Base-by-base conservation (phyloP, 2,888 invertebrate genomes). In the Melikaiella ostensackeni region DNA sequence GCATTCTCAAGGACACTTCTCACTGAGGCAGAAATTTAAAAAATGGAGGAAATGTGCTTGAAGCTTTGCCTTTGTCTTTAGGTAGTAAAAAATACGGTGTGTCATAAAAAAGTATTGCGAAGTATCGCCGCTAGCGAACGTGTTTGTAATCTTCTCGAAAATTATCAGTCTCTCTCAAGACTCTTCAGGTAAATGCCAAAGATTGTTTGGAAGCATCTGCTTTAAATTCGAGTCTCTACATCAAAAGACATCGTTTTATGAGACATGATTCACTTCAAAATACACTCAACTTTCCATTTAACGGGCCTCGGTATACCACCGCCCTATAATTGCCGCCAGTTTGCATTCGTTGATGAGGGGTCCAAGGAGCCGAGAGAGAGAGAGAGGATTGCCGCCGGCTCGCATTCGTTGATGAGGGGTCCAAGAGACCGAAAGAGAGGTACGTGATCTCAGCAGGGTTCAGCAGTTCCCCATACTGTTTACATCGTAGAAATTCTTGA, bases 21-120 rank as follows among this genome's bases (percentile, higher is more conserved):
- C 30, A 19, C 50, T 50, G 30, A 70, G 7, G 6, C 13, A 50
- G 70, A 70, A 70, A 70, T 70, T 70, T 70, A 19, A 50, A 50
- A 70, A 70, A 70, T 50, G 33, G 30, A 50, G 50, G 13, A 70
- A 70, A 46, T 46, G 27, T 46, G n/a, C 8, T 46, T 42, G 21
- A 64, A 24, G 66, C 11, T 64, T 9, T 21, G 33, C 63, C 27
- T 21, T 38, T 30, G n/a, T 13, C 38, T 13, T 21, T 8, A 19
- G 1, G 19, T 50, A 27, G 9, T 70, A 70, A 70, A 66, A 70
- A 27, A 42, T 9, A 24, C 13, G 16, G 27, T 9, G 46, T 19
- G 24, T 19, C 2, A 27, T 59, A 27, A 27, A 59, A n/a, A 59
- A 24, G 13, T 27, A 59, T 33, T 11, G 1, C 19, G 21, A 35